Conservation (phyloP, 2,797 vertebrate species). For the Macrochelys suwanniensis region DNA sequence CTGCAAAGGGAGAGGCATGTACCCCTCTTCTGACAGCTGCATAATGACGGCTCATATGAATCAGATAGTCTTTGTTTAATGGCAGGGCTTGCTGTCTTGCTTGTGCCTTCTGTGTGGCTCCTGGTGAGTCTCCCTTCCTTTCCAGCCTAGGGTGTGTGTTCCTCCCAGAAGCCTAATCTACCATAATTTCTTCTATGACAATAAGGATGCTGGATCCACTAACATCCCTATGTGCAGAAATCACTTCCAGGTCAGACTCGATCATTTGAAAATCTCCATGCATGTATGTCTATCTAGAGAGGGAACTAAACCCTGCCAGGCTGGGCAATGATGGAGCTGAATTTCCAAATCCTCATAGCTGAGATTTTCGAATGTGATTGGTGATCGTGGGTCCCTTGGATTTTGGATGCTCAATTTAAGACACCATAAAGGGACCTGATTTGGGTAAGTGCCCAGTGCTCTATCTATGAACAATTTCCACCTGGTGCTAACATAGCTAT, state of each 20-base stretch:
- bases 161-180: background rate
- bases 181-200: background rate
- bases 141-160: background rate
- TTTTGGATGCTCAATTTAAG: no score
- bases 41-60: background rate
- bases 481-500: no score
- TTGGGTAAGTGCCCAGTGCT: no score
- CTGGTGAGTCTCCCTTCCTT: background rate
- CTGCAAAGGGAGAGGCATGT: background rate
- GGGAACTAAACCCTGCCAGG: background rate
- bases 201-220: background rate
- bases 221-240: background rate
- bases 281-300: background rate
- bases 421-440: no score
- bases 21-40: constrained; percentile 25
- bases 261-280: background rate
- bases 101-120: background rate
- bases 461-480: no score
- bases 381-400: no score
- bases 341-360: background rate
- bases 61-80: background rate
- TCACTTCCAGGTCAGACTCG: background rate
- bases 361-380: no score
- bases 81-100: background rate
- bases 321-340: background rate